Base-by-base conservation (phyloP, 2,797 vertebrate species). In the Cheirogaleus major region DNA sequence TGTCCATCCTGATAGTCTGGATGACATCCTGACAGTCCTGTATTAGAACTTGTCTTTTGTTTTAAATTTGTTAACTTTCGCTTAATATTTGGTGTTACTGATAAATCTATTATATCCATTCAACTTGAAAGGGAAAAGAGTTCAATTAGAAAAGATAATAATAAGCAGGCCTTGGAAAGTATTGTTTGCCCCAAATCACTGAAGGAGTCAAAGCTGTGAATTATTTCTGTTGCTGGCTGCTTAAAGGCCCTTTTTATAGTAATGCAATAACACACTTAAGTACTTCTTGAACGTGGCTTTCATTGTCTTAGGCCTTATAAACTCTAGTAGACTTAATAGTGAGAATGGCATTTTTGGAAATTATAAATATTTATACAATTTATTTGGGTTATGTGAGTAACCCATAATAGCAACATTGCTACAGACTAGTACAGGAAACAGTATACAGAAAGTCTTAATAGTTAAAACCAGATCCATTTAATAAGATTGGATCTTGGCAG, bases 151-250 rank as follows among this genome's bases (percentile, higher is more conserved):
- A 80, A 97, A 79, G 15, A 69, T 67, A 70, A n/a, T 69, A 50
- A 59, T 59, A 25, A 59, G 23, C 12, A 50, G 73, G 45, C 48
- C 50, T 7, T 82, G 52, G 72, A 35, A 95, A 83, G 30, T 79
- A 61, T 52, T 79, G 2, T 41, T 81, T 67, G 32, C 5, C 38
- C 32, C 81, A 52, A 70, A 91, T 92, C 13, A 65, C 22, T 38
- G 55, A 93, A 95, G 35, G 48, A 96, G 70, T 85, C 84, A 92
- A 63, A 94, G 30, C 59, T 92, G 32, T 97, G 61, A 91, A 13
- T 93, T 94, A 82, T 30, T 93, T 45, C 59, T 89, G 38, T 11
- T 89, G 8, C 11, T 95, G 95, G 63, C 13, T 95, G n/a, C 55
- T 96, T 38, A 91, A 89, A 83, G 32, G 23, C 35, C 27, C 4